These are phyloP conservation scores for Scopus umbretta DNA, from an alignment of 2,113 vertebrate genomes.

Conservation along the genomic window DNA sequence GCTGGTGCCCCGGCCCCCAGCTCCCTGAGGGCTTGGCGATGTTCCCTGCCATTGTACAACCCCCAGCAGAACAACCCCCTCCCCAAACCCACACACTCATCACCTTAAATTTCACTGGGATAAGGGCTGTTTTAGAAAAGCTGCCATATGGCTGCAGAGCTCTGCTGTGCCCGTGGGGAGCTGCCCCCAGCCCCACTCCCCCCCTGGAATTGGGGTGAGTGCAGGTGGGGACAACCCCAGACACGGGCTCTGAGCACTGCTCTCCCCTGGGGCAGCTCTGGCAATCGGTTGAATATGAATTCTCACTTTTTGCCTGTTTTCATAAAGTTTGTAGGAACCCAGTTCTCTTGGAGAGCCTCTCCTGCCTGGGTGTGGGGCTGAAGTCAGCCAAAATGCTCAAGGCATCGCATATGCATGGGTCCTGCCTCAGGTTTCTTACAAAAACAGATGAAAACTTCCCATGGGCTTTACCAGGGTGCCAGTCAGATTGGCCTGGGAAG, in stretches of 20 bases:
- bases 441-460: neutral
- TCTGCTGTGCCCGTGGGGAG: neutral
- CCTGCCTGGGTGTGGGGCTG: rapidly evolving
- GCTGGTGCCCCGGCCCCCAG: rapidly evolving
- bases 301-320: neutral
- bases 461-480: rapidly evolving
- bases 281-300: rapidly evolving
- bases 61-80: neutral
- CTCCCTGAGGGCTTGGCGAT: neutral
- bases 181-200: neutral
- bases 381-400: neutral
- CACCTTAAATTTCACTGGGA: neutral
- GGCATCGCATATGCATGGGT: rapidly evolving
- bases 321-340: neutral
- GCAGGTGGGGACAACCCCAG: neutral
- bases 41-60: neutral
- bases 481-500: neutral
- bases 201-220: neutral
- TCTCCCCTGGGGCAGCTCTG: neutral
- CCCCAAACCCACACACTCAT: neutral
- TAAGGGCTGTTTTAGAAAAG: neutral
- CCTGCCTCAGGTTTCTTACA: neutral
- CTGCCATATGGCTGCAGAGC: neutral
- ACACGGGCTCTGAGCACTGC: rapidly evolving
- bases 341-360: neutral